Base-by-base conservation (phyloP, 2,888 invertebrate species). In the Archips xylosteana region DNA sequence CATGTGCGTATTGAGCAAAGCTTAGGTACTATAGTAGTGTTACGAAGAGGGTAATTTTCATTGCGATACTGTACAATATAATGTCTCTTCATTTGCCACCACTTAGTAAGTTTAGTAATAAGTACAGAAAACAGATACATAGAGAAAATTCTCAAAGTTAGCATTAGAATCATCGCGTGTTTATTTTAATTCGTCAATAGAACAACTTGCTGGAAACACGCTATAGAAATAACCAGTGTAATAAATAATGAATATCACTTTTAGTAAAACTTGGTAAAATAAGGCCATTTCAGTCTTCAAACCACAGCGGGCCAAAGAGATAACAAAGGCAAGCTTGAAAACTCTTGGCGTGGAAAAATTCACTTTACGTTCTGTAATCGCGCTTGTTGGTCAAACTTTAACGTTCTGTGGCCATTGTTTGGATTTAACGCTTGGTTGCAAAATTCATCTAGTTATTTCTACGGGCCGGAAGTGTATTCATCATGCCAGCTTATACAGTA, bases 261-360 rank as follows among this genome's bases (percentile, higher is more conserved):
- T 54, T 6, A 23, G 9, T 54, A 2, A 3, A 45, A 23, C 23
- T 54, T 54, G 23, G 54, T 8, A 23, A 54, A 23, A 54, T 49
- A 54, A 54, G 9, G 54, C 23, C 8, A 23, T 54, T 23, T 54
- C 36, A 60, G 60, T 60, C 60, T 39, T 8, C 34, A 34, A 68
- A 47, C 67, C 45, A 36, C 59, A 68, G 36, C 34, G 15, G 34
- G 47, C 15, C 13, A 42, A 60, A 23, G 10, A 39, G 54, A 42
- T 54, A 57, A 47, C 47, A 61, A 66, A 49, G 51, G 60, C 71
- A 34, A 32, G 71, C 34, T 71, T 51, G 49, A 47, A 32, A 71
- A 45, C 51, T 42, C 34, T 61, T 71, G 32, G 49, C 51, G 61
- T 61, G 71, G 71, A 61, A 71, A 71, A 71, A 61, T 71, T 61